A percentile compares a stretch with the other conserved stretches of the same genome.
Conservation (phyloP, 2,888 invertebrate species). For the Tenthredo livida region DNA sequence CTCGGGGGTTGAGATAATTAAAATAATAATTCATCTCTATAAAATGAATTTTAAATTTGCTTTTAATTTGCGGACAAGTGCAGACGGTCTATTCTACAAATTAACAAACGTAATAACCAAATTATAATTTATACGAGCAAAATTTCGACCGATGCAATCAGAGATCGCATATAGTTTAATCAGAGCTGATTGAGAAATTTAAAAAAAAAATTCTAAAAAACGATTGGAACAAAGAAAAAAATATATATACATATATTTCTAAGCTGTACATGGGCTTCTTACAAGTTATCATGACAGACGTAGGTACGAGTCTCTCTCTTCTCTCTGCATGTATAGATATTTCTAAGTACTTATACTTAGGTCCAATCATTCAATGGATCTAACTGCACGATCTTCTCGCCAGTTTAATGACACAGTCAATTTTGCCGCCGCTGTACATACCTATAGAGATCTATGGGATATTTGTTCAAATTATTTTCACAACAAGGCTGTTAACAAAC, state of each 20-base stretch:
- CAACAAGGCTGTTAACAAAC: background rate
- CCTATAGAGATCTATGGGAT: background rate
- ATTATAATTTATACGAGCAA: too few species aligned
- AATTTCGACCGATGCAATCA: too few species aligned
- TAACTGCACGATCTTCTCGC: background rate
- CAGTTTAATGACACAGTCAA: background rate
- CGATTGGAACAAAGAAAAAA: too few species aligned
- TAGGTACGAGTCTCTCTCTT: background rate
- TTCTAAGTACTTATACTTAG: background rate
- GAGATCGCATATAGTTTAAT: too few species aligned
- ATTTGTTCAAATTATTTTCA: background rate
- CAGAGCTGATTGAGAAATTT: too few species aligned
- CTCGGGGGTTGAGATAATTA: background rate
- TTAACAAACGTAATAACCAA: background rate
- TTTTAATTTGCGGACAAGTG: background rate
- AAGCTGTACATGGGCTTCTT: background rate
- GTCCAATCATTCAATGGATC: constrained; percentile 20
- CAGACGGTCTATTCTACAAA: background rate
- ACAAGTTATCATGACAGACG: background rate
- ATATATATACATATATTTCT: too few species aligned
- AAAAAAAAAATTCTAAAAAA: too few species aligned
- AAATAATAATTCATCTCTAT: constrained; percentile 3
- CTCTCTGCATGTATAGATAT: background rate
- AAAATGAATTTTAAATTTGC: background rate
- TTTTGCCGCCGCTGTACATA: background rate